Base-by-base conservation (phyloP, 1,140 invertebrate species). In the Aethina tumida region DNA sequence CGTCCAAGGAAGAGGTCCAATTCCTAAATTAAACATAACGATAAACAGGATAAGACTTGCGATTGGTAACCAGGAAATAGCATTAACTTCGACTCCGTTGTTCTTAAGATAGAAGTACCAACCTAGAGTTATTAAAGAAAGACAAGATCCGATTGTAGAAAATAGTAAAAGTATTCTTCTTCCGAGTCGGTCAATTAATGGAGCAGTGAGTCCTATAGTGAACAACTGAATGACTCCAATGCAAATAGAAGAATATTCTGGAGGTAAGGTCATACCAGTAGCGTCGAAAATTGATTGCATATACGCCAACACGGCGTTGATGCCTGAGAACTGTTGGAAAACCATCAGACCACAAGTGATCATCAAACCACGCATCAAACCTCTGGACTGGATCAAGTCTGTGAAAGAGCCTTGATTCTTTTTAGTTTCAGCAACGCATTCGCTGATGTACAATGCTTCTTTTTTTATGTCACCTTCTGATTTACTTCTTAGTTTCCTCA, bases 1-100 rank as follows among this genome's bases (percentile, higher is more conserved):
- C 1, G 84, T 73, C 84, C 85, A 89, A 0, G 85, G 82, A 6
- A 91, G 61, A 0, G 86, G 83, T 0, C 86, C 85, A 45, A 85
- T 79, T 2, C 82, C 84, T 6, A 49, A 41, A 18, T 48, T 51
- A 28, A 53, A 57, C 13, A 39, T 30, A 3, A 53, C 19, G 2
- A 57, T 52, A 28, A 41, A 59, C 9, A 43, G 28, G 4, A 56
- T 28, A n/a, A 59, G 41, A 24, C 42, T 40, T 10, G 39, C 27
- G 7, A 59, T 28, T 6, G 56, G 56, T 9, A 59, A 28, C 47
- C 51, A 59, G 6, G 14, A 42, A 6, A 58, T 33, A 0, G 36
- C 10, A 10, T 45, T 39, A n/a, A 44, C 17, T 18, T 49, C 25
- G 9, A 21, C 15, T 7, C 26, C 20, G 7, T 39, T 30, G 16